These are phyloP conservation scores for Tortrix viridana DNA, from an alignment of 2,888 invertebrate species.

Conservation along the genomic window DNA sequence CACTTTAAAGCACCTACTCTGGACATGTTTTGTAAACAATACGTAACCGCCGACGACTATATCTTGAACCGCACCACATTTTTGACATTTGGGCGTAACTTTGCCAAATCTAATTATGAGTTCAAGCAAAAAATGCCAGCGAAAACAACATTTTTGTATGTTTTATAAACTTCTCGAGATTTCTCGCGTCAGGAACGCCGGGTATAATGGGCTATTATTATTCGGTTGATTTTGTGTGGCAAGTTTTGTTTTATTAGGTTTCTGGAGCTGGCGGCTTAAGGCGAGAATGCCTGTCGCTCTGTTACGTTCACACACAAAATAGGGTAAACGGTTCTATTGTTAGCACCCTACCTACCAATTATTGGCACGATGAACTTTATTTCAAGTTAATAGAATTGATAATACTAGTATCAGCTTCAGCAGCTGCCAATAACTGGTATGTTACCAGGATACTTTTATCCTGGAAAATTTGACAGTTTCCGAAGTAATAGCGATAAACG, in stretches of 20 bases:
- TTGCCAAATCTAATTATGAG: conserved; percentile 82
- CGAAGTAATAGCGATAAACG: too few species aligned
- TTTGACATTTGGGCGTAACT: conserved; percentile 66
- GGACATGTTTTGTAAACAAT: neutral
- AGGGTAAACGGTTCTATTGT: too few species aligned
- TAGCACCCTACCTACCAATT: too few species aligned
- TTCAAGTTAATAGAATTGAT: too few species aligned
- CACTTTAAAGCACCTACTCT: neutral
- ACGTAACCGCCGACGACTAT: conserved; percentile 32
- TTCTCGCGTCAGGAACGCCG: conserved; percentile 55
- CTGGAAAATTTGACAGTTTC: too few species aligned
- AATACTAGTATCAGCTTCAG: too few species aligned
- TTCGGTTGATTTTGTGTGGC: conserved; percentile 19
- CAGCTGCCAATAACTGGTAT: too few species aligned
- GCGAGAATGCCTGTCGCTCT: too few species aligned
- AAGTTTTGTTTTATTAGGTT: conserved; percentile 10
- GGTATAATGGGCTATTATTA: conserved; percentile 38
- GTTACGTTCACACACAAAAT: too few species aligned
- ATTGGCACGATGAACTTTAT: too few species aligned
- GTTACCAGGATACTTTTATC: too few species aligned
- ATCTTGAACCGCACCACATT: conserved; percentile 50
- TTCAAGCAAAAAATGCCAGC: conserved; percentile 63
- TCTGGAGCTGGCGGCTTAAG: neutral
- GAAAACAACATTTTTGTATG: conserved; percentile 65
- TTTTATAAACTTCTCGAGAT: conserved; percentile 57